phyloP scores from a whole-genome alignment of 2,797 vertebrate species.

The Alfaro cultratus region DNA sequence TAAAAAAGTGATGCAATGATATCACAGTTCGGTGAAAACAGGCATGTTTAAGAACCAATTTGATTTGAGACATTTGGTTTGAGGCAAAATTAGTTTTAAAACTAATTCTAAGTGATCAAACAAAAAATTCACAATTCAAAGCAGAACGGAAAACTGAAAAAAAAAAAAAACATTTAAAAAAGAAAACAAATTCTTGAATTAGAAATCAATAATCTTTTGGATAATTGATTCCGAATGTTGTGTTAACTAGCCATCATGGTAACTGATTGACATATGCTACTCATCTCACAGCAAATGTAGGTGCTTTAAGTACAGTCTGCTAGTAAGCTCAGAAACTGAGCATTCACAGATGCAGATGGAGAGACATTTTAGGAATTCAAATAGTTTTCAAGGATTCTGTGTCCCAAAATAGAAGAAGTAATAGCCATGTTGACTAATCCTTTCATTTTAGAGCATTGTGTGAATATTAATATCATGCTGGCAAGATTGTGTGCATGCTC shows the following conservation, averaged over 20 bases:
- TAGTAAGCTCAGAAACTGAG: conserved; percentile 5
- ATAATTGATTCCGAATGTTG: not conserved
- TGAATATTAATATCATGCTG: conserved; percentile 46
- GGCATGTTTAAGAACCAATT: too few species aligned
- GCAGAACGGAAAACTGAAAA: too few species aligned
- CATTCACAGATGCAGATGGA: conserved; percentile 14
- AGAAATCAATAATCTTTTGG: too few species aligned
- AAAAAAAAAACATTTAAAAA: too few species aligned
- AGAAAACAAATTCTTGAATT: too few species aligned
- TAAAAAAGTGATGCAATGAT: too few species aligned
- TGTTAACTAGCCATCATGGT: not conserved
- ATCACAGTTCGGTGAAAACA: too few species aligned
- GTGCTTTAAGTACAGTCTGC: conserved; percentile 7
- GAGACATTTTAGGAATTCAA: conserved; percentile 6
- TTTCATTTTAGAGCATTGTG: conserved; percentile 37
- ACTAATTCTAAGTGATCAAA: too few species aligned
- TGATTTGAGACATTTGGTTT: too few species aligned
- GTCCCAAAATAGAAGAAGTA: conserved; percentile 29
- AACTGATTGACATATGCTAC: not conserved
- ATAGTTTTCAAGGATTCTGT: conserved; percentile 9
- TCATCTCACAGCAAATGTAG: not conserved
- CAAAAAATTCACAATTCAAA: too few species aligned
- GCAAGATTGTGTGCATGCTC: conserved; percentile 58
- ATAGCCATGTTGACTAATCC: conserved; percentile 32
- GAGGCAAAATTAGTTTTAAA: too few species aligned